phyloP scores from a whole-genome alignment of 2,797 vertebrate genomes.

The Staurois parvus region DNA sequence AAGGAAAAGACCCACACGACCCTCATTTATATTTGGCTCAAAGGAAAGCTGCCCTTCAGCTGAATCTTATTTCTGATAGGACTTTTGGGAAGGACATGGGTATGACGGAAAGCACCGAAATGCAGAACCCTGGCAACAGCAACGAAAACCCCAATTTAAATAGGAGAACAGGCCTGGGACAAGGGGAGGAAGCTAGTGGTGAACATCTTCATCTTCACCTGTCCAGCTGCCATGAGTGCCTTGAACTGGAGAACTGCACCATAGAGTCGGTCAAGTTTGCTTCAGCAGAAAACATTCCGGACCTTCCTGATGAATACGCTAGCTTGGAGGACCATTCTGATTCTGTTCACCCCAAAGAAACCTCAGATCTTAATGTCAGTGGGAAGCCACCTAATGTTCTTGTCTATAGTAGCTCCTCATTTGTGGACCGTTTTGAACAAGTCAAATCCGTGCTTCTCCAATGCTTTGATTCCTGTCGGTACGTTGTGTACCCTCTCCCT shows the following conservation, averaged over 20 bases:
- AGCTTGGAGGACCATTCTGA: slow-evolving; percentile 52
- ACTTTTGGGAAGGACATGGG: slow-evolving; percentile 1
- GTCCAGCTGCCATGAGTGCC: slow-evolving; percentile 90
- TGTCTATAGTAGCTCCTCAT: slow-evolving; percentile 78
- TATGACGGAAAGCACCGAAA: slow-evolving; percentile 40
- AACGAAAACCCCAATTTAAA: slow-evolving; percentile 28
- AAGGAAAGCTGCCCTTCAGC: background rate
- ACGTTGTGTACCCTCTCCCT: slow-evolving; percentile 82
- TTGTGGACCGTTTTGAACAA: slow-evolving; percentile 69
- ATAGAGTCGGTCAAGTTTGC: slow-evolving; percentile 90
- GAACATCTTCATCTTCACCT: slow-evolving; percentile 86
- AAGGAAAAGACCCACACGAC: slow-evolving; percentile 56
- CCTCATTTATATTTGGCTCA: background rate
- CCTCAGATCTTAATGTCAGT: slow-evolving; percentile 48
- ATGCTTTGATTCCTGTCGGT: slow-evolving; percentile 81
- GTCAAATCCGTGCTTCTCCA: slow-evolving; percentile 77
- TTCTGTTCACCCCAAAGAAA: slow-evolving; percentile 20
- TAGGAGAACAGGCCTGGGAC: slow-evolving; percentile 26
- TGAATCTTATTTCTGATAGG: background rate
- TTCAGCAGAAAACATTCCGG: slow-evolving; percentile 88
- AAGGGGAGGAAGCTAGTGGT: slow-evolving; percentile 46
- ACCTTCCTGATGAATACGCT: slow-evolving; percentile 79
- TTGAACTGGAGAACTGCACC: slow-evolving; percentile 92
- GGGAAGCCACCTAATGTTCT: slow-evolving; percentile 89
- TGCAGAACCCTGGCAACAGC: background rate